Conservation (phyloP, 1,140 invertebrate genomes). For the Leptopilina boulardi region DNA sequence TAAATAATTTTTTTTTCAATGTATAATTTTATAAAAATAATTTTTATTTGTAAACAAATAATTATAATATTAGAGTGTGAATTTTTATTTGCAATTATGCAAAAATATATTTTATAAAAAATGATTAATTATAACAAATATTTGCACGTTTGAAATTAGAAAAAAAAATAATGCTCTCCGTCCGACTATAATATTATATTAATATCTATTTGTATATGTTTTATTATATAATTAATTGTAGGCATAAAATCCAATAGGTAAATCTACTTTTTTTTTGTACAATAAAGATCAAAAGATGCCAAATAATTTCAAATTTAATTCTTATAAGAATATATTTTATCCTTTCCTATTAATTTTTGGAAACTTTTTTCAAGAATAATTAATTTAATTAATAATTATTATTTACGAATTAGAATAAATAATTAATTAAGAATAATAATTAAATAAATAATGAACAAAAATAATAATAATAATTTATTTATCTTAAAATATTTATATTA, state of each 20-base stretch:
- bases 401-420: too few species aligned
- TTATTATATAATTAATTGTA: conserved; percentile 54
- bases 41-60: not conserved
- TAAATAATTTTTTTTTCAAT: too few species aligned
- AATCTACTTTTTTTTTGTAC: conserved; percentile 64
- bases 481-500: too few species aligned
- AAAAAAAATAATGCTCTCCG: not conserved
- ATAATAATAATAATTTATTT: too few species aligned
- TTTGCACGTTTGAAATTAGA: not conserved
- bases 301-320: conserved; percentile 55
- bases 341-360: too few species aligned
- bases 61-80: not conserved
- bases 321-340: not conserved
- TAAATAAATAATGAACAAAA: too few species aligned
- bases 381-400: too few species aligned
- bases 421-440: too few species aligned
- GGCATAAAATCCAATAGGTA: conserved; percentile 48
- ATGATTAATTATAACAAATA: not conserved
- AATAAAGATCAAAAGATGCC: conserved; percentile 66
- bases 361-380: too few species aligned
- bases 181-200: not conserved
- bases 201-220: conserved; percentile 50
- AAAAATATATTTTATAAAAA: not conserved
- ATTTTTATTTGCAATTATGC: not conserved
- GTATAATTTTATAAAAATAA: too few species aligned